Evolutionary conservation across 2,113 vertebrate species (phyloP).

Genomic region (Oriolus oriolus): DNA sequence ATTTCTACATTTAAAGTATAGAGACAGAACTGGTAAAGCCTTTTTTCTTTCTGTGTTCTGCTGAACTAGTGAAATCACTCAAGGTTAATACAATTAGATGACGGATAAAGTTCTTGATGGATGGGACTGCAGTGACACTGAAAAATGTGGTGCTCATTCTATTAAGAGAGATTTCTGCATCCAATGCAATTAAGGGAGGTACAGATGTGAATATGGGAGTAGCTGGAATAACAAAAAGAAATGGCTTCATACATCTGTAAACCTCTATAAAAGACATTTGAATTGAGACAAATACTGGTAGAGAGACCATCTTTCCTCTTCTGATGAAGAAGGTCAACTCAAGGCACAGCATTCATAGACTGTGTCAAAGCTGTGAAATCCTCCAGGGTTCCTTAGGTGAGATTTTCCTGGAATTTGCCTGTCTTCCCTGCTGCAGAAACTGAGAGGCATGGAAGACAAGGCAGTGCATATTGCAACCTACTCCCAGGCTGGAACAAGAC

Average conservation of each 20-base stretch:
- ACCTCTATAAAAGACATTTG: background rate
- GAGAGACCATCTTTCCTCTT: background rate
- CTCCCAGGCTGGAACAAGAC: background rate
- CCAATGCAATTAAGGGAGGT: background rate
- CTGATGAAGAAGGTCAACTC: background rate
- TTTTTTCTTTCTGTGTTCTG: background rate
- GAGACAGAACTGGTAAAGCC: background rate
- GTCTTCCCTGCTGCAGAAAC: background rate
- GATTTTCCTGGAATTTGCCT: background rate
- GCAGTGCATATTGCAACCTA: background rate
- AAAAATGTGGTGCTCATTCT: background rate
- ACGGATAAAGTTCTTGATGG: background rate
- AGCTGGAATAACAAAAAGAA: background rate
- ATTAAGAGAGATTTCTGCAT: conserved; percentile 16
- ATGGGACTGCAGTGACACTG: conserved; percentile 11
- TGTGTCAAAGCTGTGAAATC: background rate
- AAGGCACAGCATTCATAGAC: background rate
- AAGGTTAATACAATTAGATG: conserved; percentile 42
- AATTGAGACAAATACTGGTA: background rate
- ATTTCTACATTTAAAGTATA: background rate
- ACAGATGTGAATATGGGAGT: background rate
- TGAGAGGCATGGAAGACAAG: rapidly evolving
- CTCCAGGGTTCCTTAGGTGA: background rate
- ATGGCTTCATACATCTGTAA: background rate
- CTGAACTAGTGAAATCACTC: conserved; percentile 22